Evolutionary conservation across 2,888 invertebrate genomes (phyloP).

Genomic region (Arge pagana): DNA sequence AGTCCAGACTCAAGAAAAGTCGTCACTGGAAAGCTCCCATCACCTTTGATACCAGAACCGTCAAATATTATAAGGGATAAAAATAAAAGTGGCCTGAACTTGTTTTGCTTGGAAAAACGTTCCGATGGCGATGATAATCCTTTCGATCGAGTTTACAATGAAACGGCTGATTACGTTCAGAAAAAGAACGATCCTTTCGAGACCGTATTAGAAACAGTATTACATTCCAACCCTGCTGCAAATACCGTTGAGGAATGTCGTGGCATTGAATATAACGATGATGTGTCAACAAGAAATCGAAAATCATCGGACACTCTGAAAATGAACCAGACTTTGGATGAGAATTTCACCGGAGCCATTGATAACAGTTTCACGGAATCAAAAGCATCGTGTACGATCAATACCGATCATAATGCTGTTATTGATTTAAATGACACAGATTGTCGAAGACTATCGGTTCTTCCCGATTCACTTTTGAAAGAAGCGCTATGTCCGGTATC

Average conservation of each 20-base stretch:
- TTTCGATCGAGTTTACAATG: conserved; percentile 45
- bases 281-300: conserved; percentile 28
- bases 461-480: conserved; percentile 22
- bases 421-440: conserved; percentile 27
- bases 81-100: conserved; percentile 5
- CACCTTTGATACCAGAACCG: conserved; percentile 46
- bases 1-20: conserved; percentile 39
- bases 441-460: too few species aligned
- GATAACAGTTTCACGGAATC: background rate
- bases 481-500: background rate
- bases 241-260: background rate
- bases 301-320: conserved; percentile 34
- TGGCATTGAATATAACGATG: conserved; percentile 30
- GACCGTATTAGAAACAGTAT: conserved; percentile 41
- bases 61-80: conserved; percentile 14
- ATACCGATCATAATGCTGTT: conserved; percentile 15
- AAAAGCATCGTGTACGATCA: too few species aligned
- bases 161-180: conserved; percentile 45
- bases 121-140: conserved; percentile 49
- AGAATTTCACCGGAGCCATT: conserved; percentile 25
- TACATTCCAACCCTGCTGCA: conserved; percentile 23
- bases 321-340: conserved; percentile 42
- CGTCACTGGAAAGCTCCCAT: conserved; percentile 37
- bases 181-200: conserved; percentile 53
- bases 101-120: conserved; percentile 29